These are phyloP conservation scores for Panopea generosa DNA, from an alignment of 2,888 invertebrate genomes.

Conservation along the genomic window DNA sequence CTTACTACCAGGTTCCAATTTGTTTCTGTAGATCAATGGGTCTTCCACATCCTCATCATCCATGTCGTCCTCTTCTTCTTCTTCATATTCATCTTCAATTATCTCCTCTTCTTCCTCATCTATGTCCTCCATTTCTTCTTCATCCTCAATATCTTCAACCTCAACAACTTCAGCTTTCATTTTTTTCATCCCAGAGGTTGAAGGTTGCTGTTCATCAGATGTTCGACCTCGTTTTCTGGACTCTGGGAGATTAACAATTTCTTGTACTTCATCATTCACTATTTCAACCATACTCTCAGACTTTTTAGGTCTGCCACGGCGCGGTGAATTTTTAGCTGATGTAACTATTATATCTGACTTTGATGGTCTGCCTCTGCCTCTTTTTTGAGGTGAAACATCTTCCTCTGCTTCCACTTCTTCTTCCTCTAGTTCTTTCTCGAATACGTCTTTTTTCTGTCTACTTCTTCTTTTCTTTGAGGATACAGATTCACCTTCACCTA, in stretches of 20 bases:
- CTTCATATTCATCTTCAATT: slow-evolving; percentile 52
- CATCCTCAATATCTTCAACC: slow-evolving; percentile 23
- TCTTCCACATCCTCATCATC: slow-evolving; percentile 51
- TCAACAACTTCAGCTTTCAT: slow-evolving; percentile 22
- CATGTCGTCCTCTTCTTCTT: slow-evolving; percentile 44
- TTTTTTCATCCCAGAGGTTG: background rate
- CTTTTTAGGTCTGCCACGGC: slow-evolving; percentile 16
- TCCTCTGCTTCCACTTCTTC: slow-evolving; percentile 46
- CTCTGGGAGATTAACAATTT: slow-evolving; percentile 3
- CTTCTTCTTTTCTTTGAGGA: slow-evolving; percentile 53
- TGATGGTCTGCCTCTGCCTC: slow-evolving; percentile 37
- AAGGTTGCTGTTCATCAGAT: slow-evolving; percentile 18
- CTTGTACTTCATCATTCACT: slow-evolving; percentile 21
- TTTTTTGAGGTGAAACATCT: slow-evolving; percentile 41
- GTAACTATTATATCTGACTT: too few relatives aligned
- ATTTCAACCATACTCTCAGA: slow-evolving; percentile 14
- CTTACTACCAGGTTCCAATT: slow-evolving; percentile 24
- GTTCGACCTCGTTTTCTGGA: slow-evolving; percentile 8
- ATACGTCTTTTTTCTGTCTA: slow-evolving; percentile 38
- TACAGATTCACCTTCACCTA: slow-evolving; percentile 42
- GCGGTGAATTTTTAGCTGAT: background rate
- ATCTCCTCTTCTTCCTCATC: slow-evolving; percentile 39
- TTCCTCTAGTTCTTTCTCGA: slow-evolving; percentile 24
- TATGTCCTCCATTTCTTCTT: slow-evolving; percentile 19
- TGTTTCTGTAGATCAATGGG: slow-evolving; percentile 44